These are phyloP conservation scores for Hipparchia sbordonii DNA, from an alignment of 2,888 invertebrate species.

Conservation along the genomic window DNA sequence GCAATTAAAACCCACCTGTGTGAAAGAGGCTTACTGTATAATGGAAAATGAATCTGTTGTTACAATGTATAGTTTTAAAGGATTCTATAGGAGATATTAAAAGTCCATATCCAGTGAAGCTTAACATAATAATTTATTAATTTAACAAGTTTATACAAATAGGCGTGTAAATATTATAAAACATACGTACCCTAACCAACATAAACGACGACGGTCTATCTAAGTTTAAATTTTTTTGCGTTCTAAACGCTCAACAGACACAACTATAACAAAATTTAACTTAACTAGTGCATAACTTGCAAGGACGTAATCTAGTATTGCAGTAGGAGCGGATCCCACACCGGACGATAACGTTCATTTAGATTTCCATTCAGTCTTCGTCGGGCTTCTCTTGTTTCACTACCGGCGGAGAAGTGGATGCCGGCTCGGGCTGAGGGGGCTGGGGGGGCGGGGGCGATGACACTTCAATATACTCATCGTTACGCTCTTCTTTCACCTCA, in stretches of 20 bases:
- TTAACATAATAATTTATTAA: conserved; percentile 78
- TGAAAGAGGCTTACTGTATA: not conserved
- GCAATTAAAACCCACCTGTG: no score
- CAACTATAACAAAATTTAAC: conserved; percentile 59
- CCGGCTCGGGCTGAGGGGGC: conserved; percentile 51
- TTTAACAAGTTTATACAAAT: conserved; percentile 78
- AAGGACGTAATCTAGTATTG: conserved; percentile 82
- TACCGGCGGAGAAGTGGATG: conserved; percentile 49
- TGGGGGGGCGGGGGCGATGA: conserved; percentile 63
- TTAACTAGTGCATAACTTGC: conserved; percentile 59
- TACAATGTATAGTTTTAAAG: no score
- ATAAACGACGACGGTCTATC: conserved; percentile 60
- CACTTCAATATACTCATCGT: conserved; percentile 79
- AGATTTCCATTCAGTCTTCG: conserved; percentile 57
- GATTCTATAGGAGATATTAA: conserved; percentile 18
- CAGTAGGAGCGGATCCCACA: conserved; percentile 67
- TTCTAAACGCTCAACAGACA: conserved; percentile 78
- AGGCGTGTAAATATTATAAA: conserved; percentile 79
- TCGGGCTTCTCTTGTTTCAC: conserved; percentile 75
- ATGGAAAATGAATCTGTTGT: not conserved
- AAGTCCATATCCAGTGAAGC: conserved; percentile 53
- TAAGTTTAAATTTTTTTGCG: conserved; percentile 60
- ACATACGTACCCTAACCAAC: conserved; percentile 70
- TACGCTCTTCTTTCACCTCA: conserved; percentile 75
- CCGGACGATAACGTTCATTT: conserved; percentile 68